Evolutionary conservation across 2,888 invertebrate species (phyloP), one percentile per base, ranked within the genome.

Genomic region (Rutpela maculata): DNA sequence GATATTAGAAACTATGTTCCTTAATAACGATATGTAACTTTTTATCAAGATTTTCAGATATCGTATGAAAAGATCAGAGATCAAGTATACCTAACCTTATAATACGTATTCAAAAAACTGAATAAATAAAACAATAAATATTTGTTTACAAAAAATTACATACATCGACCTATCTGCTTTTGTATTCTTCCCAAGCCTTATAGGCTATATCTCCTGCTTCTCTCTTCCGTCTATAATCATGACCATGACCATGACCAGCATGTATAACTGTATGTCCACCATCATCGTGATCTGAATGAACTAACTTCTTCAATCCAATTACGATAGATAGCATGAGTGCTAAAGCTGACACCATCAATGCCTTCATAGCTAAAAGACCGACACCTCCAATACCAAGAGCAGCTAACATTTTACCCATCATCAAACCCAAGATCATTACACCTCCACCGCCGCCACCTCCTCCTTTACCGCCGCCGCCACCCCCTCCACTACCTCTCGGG

Each of bases 341-440:
- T 74, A 95, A 88, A 0, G 94, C 94, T 63, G 95, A 94, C 31
- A 90, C 90, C 88, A 90, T 90, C 6, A 90, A 85, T 15, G 90
- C 90, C 84, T 96, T 96, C 94, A 95, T 94, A 22, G 96, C 95
- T 0, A 96, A 88, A 0, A 95, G 92, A 81, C 94, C 95, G 1
- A 96, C 90, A 15, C 95, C 95, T 43, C 95, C 95, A 11, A 96
- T 91, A 59, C 95, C 95, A 72, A 95, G 91, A 0, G 95, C 94
- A 0, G 95, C 95, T 86, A 96, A 89, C 86, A 94, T 93, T 88
- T 95, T 96, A 75, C 94, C 95, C 90, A 95, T 94, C 94, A 95
- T 94, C 80, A 95, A 84, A 0, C 94, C 95, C 84, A 95, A 89
- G 72, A 93, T 82, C 84, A 93, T 86, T 0, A 94, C 86, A 0